These are phyloP conservation scores for Limosa lapponica DNA, from an alignment of 2,797 vertebrate genomes.

Conservation along the genomic window DNA sequence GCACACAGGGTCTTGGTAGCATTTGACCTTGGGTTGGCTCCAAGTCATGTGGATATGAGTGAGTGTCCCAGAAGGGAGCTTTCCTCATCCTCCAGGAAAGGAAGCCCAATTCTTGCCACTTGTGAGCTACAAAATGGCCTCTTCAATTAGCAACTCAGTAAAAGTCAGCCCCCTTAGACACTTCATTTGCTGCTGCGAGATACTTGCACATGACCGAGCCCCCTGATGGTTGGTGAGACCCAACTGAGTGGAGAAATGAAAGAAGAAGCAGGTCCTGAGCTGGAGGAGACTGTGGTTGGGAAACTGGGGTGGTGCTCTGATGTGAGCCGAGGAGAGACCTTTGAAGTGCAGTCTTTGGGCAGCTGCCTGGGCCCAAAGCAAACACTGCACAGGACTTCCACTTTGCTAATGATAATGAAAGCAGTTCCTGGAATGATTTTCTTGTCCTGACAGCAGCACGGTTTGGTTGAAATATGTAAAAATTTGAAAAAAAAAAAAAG, in stretches of 20 bases:
- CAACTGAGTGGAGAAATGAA: neutral
- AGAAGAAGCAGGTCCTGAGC: neutral
- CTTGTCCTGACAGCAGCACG: constrained; percentile 31
- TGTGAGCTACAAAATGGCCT: neutral
- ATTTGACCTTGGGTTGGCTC: neutral
- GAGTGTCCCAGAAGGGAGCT: neutral
- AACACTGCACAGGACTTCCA: constrained; percentile 32
- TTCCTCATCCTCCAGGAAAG: neutral
- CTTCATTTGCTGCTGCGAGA: neutral
- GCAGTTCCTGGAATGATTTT: constrained; percentile 27
- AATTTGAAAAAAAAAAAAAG: neutral
- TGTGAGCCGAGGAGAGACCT: neutral
- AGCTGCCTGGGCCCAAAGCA: constrained; percentile 29
- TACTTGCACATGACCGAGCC: neutral
- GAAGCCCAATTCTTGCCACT: neutral
- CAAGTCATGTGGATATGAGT: neutral
- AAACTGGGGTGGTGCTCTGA: neutral
- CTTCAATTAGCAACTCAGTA: neutral
- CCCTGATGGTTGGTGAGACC: neutral
- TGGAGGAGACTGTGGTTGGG: neutral
- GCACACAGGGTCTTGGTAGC: neutral
- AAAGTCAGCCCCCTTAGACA: neutral
- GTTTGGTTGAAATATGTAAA: constrained; percentile 26
- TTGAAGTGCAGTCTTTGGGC: constrained; percentile 11
- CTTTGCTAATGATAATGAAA: constrained; percentile 29